Evolutionary conservation across 30 jellyfish, hydroid and myxozoan species (phyloP).

Genomic region (Turritopsis dohrnii): DNA sequence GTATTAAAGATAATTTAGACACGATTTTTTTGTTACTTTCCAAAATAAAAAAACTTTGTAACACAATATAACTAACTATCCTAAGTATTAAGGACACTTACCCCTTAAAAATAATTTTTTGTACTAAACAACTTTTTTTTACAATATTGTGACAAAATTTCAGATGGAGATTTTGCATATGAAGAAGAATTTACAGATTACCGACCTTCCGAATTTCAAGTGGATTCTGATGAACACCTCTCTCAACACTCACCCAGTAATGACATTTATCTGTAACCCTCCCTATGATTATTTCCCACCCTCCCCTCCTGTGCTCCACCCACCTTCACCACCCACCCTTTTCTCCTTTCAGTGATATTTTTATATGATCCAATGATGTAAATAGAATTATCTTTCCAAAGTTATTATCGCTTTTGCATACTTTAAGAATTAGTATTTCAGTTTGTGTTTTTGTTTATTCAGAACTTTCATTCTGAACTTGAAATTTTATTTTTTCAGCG

Average conservation of each 20-base stretch:
- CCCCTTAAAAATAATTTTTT: too few species aligned
- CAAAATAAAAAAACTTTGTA: too few species aligned
- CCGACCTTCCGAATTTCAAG: background rate
- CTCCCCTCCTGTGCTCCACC: background rate
- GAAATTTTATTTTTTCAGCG: background rate
- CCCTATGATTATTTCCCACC: too few species aligned
- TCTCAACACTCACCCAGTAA: background rate
- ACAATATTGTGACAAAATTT: background rate
- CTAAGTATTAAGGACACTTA: background rate
- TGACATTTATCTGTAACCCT: background rate
- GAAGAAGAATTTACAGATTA: background rate
- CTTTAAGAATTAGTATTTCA: background rate
- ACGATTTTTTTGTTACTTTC: background rate
- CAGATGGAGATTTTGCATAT: background rate
- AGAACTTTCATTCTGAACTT: background rate
- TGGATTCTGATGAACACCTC: background rate
- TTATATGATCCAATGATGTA: too few species aligned
- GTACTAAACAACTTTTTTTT: background rate
- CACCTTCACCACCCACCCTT: background rate
- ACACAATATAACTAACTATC: too few species aligned
- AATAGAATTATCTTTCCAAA: too few species aligned
- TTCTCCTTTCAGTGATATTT: background rate
- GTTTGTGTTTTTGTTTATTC: background rate
- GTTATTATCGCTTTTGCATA: background rate
- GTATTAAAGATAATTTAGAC: background rate